Evolutionary conservation across 2,888 invertebrate genomes (phyloP), one percentile per base, ranked within the genome.

Genomic region (Sipunculus nudus): DNA sequence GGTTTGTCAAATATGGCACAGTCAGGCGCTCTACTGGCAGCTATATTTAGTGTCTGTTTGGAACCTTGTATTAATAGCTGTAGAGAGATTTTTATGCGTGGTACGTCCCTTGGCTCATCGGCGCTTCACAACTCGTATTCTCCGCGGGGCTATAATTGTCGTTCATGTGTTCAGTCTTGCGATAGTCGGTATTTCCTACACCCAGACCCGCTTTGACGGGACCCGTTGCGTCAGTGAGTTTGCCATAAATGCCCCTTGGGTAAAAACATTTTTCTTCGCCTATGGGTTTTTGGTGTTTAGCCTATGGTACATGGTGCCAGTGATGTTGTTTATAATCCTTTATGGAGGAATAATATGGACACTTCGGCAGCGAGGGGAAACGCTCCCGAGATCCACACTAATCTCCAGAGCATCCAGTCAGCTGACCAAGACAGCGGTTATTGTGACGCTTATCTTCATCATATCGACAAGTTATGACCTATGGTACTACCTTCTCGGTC

Each of bases 401-500:
- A 28, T 53, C 21, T 35, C 41, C 53, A 43, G 32, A 23, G 53
- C 53, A n/a, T 43, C 41, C 35, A 29, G 43, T 13, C 53, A 43
- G 28, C 41, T 53, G 53, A 53, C 53, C 21, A 43, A 31, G 43
- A 53, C 53, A n/a, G 53, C 43, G 21, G 43, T 53, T 1, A 35
- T 32, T 3, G 53, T 53, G 21, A 53, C 53, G 26, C 32, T 53
- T 13, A 53, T 53, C 32, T 53, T 53, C 23, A 32, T 45, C 26
- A n/a, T 53, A 21, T 43, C 53, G 13, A 53, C 26, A 10, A 31
- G 43, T 31, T 53, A 43, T 25, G 53, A 53, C 32, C n/a, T 53
- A 16, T 43, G 41, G 43, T 53, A 53, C 53, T 53, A 53, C 53
- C 41, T 41, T 25, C 53, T 53, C 23, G 53, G 53, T 5, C 41